These are phyloP conservation scores for Andrena camellia DNA, from an alignment of 2,888 invertebrate genomes.

Conservation along the genomic window DNA sequence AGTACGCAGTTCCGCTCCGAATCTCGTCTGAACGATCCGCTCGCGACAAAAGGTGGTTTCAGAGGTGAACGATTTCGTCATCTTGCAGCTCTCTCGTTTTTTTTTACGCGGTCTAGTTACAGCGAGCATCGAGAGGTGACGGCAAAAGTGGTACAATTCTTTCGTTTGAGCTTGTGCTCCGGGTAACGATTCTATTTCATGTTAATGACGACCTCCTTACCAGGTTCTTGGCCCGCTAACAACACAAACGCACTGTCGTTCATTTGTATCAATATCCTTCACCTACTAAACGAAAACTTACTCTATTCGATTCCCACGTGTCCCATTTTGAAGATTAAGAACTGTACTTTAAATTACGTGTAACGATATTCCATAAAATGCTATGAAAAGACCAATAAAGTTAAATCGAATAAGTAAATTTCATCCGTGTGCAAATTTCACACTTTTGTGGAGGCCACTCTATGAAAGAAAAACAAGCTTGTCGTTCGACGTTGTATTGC, in stretches of 20 bases:
- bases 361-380: too few relatives aligned
- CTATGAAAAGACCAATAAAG: too few relatives aligned
- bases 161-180: conserved; percentile 59
- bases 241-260: background rate
- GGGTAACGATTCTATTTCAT: conserved; percentile 63
- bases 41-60: conserved; percentile 31
- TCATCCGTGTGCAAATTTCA: too few relatives aligned
- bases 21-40: conserved; percentile 44
- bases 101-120: conserved; percentile 76
- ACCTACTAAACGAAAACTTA: too few relatives aligned
- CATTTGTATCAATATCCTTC: too few relatives aligned
- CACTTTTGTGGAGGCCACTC: too few relatives aligned
- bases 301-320: too few relatives aligned
- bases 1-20: conserved; percentile 72
- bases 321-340: too few relatives aligned
- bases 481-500: too few relatives aligned
- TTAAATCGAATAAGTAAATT: too few relatives aligned
- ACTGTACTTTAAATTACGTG: too few relatives aligned
- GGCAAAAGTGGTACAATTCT: conserved; percentile 63
- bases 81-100: conserved; percentile 37
- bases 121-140: conserved; percentile 42
- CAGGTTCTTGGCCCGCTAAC: conserved; percentile 19
- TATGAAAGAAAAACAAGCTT: too few relatives aligned
- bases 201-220: conserved; percentile 51
- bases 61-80: conserved; percentile 47